Conservation (phyloP, 2,113 vertebrate genomes). For the Carassius auratus region DNA sequence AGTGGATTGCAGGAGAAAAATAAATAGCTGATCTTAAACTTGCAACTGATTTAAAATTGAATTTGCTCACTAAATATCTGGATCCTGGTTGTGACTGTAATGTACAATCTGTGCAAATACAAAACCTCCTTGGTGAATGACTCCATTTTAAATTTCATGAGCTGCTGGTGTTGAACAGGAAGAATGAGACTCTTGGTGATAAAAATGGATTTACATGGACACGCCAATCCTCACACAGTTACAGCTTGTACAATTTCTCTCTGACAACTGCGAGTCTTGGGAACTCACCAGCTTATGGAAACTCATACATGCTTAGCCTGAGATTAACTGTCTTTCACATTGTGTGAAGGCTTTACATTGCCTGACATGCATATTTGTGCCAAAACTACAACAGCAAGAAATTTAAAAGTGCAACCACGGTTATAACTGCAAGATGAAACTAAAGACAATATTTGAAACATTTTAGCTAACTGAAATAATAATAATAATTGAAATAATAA, state of each 20-base stretch:
- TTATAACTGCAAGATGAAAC: background rate
- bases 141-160: constrained; percentile 3
- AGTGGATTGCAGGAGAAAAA: background rate
- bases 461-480: background rate
- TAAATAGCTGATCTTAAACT: background rate
- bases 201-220: constrained; percentile 24
- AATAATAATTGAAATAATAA: no score
- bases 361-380: background rate
- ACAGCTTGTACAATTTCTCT: constrained; percentile 8
- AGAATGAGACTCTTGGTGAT: background rate
- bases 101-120: background rate
- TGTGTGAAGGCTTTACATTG: constrained; percentile 13
- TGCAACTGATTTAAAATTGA: background rate
- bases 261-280: background rate
- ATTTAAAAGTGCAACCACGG: background rate
- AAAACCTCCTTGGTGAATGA: background rate
- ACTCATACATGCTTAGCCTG: background rate
- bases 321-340: constrained; percentile 4
- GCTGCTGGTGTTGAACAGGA: constrained; percentile 13
- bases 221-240: background rate
- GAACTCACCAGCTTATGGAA: background rate
- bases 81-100: background rate
- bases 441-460: background rate
- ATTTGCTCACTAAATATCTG: background rate
- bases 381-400: constrained; percentile 4